These are phyloP conservation scores for Bovichtus diacanthus DNA, from an alignment of 2,797 vertebrate genomes.

Conservation along the genomic window DNA sequence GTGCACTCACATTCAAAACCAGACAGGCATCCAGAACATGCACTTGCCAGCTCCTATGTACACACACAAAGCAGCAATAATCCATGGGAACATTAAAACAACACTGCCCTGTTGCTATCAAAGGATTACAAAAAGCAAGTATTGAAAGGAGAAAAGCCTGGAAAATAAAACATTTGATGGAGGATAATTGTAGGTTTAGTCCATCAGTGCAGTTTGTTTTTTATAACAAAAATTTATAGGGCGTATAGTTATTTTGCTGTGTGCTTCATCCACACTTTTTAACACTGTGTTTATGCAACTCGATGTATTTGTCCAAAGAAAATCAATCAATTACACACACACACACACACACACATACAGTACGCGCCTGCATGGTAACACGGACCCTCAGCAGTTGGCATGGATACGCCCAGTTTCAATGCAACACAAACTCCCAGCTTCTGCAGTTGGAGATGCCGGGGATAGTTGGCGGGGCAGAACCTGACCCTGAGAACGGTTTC, in stretches of 20 bases:
- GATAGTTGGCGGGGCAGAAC: conserved; percentile 45
- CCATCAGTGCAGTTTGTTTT: conserved; percentile 9
- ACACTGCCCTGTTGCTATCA: conserved; percentile 7
- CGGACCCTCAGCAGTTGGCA: conserved; percentile 23
- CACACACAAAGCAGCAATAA: conserved; percentile 18
- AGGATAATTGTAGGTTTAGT: conserved; percentile 25
- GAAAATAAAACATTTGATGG: conserved; percentile 17
- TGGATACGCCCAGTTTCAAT: conserved; percentile 11
- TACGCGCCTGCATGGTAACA: background rate
- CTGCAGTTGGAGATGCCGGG: conserved; percentile 43
- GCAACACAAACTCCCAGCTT: conserved; percentile 8
- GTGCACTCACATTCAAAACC: background rate
- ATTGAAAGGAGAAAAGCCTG: conserved; percentile 7
- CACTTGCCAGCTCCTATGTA: background rate
- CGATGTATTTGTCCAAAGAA: background rate
- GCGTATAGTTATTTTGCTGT: background rate
- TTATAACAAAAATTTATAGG: no score
- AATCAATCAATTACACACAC: background rate
- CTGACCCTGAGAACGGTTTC: conserved; percentile 61
- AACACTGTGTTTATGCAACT: background rate
- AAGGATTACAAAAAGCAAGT: conserved; percentile 23
- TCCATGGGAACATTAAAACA: conserved; percentile 14
- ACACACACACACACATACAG: background rate
- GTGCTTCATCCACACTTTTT: conserved; percentile 17
- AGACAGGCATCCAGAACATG: background rate